phyloP scores from a whole-genome alignment of 37 sponge, comb jelly and placozoan genomes.

The Mnemiopsis leidyi region DNA sequence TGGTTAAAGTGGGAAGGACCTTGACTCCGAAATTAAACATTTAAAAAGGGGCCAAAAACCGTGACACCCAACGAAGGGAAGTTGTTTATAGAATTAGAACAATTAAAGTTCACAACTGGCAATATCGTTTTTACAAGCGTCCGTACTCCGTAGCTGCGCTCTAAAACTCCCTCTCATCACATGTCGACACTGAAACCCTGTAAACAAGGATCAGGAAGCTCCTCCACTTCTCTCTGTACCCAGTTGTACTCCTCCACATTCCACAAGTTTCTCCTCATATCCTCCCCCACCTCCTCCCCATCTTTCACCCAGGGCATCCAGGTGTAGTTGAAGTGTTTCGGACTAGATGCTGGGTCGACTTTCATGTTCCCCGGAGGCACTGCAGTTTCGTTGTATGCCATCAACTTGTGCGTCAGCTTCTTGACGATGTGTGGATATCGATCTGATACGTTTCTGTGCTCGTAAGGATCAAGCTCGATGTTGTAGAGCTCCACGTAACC shows the following conservation, averaged over 20 bases:
- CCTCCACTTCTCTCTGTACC: not conserved
- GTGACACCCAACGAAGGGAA: too few species aligned
- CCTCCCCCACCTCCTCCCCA: not conserved
- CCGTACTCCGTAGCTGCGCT: too few species aligned
- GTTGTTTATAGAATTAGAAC: too few species aligned
- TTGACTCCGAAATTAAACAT: too few species aligned
- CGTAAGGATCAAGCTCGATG: constrained; percentile 5
- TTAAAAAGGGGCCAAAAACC: too few species aligned
- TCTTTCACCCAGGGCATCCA: constrained; percentile 29
- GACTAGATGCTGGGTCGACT: not conserved
- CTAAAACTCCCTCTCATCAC: too few species aligned
- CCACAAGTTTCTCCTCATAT: not conserved
- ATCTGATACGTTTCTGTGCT: not conserved
- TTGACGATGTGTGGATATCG: not conserved
- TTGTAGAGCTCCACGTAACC: constrained; percentile 6
- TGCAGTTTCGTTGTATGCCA: constrained; percentile 2
- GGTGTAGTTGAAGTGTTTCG: not conserved
- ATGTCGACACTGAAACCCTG: too few species aligned
- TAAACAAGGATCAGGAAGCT: not conserved
- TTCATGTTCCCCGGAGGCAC: not conserved
- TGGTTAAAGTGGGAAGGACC: too few species aligned
- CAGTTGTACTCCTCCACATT: constrained; percentile 8
- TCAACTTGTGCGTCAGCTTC: not conserved
- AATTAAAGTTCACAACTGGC: too few species aligned
- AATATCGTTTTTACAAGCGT: too few species aligned